Evolutionary conservation across 2,797 vertebrate genomes (phyloP).

Genomic region (Bovichtus variegatus): DNA sequence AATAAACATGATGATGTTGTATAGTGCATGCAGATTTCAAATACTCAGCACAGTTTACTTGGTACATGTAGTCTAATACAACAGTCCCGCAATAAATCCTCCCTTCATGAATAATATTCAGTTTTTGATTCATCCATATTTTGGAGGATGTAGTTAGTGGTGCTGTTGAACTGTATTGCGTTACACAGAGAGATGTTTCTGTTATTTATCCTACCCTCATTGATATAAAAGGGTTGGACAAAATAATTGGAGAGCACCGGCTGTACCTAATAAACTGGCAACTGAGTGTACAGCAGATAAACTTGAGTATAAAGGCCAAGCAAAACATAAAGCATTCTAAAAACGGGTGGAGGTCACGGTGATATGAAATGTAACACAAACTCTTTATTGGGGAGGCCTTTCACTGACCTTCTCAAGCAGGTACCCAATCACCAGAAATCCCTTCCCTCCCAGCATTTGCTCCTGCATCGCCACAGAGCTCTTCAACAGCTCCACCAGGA

Average conservation of each 20-base stretch:
- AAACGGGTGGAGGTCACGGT: not conserved
- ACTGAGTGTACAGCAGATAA: not conserved
- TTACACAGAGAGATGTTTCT: not conserved
- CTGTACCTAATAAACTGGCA: not conserved
- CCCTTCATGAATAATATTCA: not conserved
- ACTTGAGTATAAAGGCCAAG: not conserved
- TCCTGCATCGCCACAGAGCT: constrained; percentile 99
- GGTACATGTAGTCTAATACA: not conserved
- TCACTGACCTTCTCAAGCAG: constrained; percentile 95
- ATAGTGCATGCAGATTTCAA: not conserved
- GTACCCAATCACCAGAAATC: constrained; percentile 97
- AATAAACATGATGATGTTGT: not conserved
- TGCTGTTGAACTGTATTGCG: not conserved
- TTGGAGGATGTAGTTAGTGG: not conserved
- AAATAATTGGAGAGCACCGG: not conserved
- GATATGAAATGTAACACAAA: constrained; percentile 1
- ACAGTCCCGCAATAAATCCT: not conserved
- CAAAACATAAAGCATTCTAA: not conserved
- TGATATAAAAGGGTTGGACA: not conserved
- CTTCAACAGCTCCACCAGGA: constrained; percentile 97
- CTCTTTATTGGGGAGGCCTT: not conserved
- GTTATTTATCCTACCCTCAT: not conserved
- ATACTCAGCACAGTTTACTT: not conserved
- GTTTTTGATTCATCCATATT: not conserved
- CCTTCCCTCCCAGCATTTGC: constrained; percentile 97